A percentile compares a stretch with the other conserved stretches of the same genome.
phyloP scores from a whole-genome alignment of 2,888 invertebrate genomes.

The Papilio demoleus region DNA sequence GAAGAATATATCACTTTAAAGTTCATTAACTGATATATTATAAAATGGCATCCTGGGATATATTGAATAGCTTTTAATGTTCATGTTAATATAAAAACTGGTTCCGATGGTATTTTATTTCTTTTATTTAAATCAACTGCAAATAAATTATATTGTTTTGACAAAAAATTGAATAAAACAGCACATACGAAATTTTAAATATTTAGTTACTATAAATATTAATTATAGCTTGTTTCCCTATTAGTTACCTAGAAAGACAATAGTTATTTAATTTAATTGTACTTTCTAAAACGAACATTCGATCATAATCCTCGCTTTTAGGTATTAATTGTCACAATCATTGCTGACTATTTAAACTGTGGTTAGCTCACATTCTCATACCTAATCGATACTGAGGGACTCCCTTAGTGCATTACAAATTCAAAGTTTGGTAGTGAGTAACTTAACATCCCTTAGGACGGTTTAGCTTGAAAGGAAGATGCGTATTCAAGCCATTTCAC shows the following conservation, averaged over 20 bases:
- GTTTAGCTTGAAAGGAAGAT: slow-evolving; percentile 30
- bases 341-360: too few species aligned
- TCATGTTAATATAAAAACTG: not conserved
- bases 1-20: not conserved
- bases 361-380: too few species aligned
- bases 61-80: slow-evolving; percentile 9
- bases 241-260: too few species aligned
- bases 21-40: not conserved
- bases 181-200: too few species aligned
- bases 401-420: not conserved
- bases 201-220: too few species aligned
- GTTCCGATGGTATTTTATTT: not conserved
- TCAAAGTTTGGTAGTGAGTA: not conserved
- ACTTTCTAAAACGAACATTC: too few species aligned
- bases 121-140: not conserved
- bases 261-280: too few species aligned
- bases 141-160: not conserved
- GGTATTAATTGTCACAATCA: too few species aligned
- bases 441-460: slow-evolving; percentile 23
- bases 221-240: too few species aligned
- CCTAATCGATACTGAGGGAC: not conserved
- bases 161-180: too few species aligned
- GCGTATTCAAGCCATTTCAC: slow-evolving; percentile 59
- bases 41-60: not conserved
- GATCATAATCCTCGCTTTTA: too few species aligned